Conservation (phyloP, 1,140 invertebrate genomes). For the Achatina immaculata region DNA sequence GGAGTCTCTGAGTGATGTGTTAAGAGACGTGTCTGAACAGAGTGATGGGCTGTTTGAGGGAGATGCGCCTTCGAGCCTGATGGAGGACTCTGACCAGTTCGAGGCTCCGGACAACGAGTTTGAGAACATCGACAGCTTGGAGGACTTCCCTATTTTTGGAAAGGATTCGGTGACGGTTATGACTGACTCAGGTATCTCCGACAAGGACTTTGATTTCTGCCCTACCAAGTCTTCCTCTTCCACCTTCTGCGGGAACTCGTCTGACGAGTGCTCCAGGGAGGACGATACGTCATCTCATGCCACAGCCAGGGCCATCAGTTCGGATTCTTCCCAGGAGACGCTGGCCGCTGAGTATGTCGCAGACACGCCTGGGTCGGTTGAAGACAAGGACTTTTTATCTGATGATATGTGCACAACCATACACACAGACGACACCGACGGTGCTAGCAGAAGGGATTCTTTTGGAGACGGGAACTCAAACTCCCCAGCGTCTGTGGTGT, state of each 20-base stretch:
- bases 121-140: slow-evolving; percentile 45
- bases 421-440: not conserved
- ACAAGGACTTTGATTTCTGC: slow-evolving; percentile 41
- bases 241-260: slow-evolving; percentile 34
- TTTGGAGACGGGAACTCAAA: slow-evolving; percentile 19
- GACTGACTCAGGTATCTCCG: slow-evolving; percentile 60
- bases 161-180: slow-evolving; percentile 49
- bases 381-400: slow-evolving; percentile 31
- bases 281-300: slow-evolving; percentile 23
- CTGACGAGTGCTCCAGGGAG: slow-evolving; percentile 31
- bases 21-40: slow-evolving; percentile 22
- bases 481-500: slow-evolving; percentile 22
- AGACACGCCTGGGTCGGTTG: slow-evolving; percentile 30
- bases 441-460: slow-evolving; percentile 32
- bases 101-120: slow-evolving; percentile 41
- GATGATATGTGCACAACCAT: slow-evolving; percentile 13
- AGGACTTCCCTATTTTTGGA: slow-evolving; percentile 39
- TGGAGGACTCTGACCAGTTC: slow-evolving; percentile 37
- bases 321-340: slow-evolving; percentile 27
- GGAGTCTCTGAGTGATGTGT: slow-evolving; percentile 40
- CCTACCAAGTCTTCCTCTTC: slow-evolving; percentile 27
- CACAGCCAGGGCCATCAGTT: slow-evolving; percentile 20
- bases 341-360: slow-evolving; percentile 8
- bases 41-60: slow-evolving; percentile 3
- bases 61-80: slow-evolving; percentile 8